Evolutionary conservation across 2,797 vertebrate species (phyloP), one percentile per base, ranked within the genome.

Genomic region (Aplochiton taeniatus): DNA sequence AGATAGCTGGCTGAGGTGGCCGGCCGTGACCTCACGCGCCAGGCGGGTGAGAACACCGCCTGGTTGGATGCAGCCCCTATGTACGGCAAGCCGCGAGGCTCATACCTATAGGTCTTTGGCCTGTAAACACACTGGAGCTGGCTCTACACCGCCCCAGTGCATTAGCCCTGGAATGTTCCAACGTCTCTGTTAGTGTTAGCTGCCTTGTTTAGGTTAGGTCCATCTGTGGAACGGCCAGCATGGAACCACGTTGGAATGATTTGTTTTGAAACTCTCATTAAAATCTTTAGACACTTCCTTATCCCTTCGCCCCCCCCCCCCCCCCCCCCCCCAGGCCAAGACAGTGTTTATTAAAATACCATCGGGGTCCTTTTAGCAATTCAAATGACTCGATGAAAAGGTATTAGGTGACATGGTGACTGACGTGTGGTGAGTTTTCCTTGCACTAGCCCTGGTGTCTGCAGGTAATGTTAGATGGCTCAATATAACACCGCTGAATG

Each of bases 11-110:
- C 51, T 1, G 58, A 56, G 65, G 68, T 77, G 75, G 67, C n/a
- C 18, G 66, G 48, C 43, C 75, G 79, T 87, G 85, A 87, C 80
- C 74, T 83, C 77, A 87, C 69, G 44, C 46, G 9, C 64, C 68
- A 75, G 72, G 80, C 82, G 78, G 63, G 69, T 58, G 73, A 80
- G 69, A 76, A 77, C 75, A 75, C n/a, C n/a, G 4, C 44, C 44
- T 58, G 51, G 51, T 66, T 42, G 67, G 44, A 69, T 51, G 63
- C 52, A 59, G 59, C 82, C 80, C 50, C 11, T 66, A 72, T 79
- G 49, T 31, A 70, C 62, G 68, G 46, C 57, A 59, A 58, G 18
- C 61, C 56, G 42, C 50, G 52, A 61, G 31, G 11, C 46, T 62
- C 48, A 68, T 64, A 8, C 72, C 73, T 69, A n/a, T n/a, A 66